phyloP scores from a whole-genome alignment of 2,888 invertebrate species.

The Prosapia bicincta region DNA sequence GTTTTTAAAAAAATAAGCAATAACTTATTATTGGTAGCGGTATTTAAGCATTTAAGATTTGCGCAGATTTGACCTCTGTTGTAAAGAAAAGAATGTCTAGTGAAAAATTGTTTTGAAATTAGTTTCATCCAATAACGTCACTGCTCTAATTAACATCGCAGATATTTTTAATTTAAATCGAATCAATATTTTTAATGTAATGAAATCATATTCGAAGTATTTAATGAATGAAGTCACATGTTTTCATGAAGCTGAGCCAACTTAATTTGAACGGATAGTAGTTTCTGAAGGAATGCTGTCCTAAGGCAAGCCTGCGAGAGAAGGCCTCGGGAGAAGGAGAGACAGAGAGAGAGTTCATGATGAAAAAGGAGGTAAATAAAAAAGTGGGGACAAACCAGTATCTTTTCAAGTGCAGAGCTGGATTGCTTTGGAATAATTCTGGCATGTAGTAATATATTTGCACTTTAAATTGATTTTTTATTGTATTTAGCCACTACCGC shows the following conservation, averaged over 20 bases:
- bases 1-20: too few species aligned
- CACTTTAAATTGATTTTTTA: too few species aligned
- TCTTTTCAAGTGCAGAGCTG: neutral
- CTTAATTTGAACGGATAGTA: constrained; percentile 14
- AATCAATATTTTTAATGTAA: neutral
- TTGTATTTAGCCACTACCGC: too few species aligned
- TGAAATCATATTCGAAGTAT: neutral
- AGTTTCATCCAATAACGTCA: too few species aligned
- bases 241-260: neutral
- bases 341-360: neutral
- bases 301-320: constrained; percentile 15
- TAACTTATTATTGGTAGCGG: too few species aligned
- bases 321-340: constrained; percentile 3
- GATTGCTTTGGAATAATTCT: too few species aligned
- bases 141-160: too few species aligned
- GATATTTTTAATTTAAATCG: neutral
- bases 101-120: too few species aligned
- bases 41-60: too few species aligned
- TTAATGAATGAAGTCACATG: constrained; percentile 3
- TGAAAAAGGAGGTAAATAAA: neutral
- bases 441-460: too few species aligned
- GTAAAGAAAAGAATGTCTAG: too few species aligned
- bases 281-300: constrained; percentile 23
- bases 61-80: too few species aligned
- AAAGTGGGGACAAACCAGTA: neutral